Conservation (phyloP, 2,113 vertebrate genomes). For the Larimichthys polyactis region DNA sequence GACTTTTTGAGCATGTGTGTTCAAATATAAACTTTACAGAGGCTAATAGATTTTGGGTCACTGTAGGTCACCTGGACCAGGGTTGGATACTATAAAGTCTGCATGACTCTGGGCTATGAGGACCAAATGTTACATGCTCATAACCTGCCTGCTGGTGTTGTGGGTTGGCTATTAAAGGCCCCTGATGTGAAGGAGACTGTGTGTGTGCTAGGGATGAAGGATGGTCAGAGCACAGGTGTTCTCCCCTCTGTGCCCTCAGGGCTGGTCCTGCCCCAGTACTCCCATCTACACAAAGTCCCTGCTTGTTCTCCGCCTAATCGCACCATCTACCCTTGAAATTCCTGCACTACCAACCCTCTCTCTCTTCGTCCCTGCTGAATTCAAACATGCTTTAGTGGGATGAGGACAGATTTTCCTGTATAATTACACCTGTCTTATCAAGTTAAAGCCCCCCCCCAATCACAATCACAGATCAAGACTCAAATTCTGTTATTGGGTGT, state of each 20-base stretch:
- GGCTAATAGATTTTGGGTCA: background rate
- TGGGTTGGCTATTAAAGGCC: background rate
- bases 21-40: background rate
- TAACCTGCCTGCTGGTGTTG: background rate
- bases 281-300: constrained; percentile 76
- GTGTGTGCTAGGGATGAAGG: constrained; percentile 40
- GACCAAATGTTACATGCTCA: constrained; percentile 6
- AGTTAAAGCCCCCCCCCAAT: constrained; percentile 2
- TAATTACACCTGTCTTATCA: constrained; percentile 55
- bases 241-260: constrained; percentile 61
- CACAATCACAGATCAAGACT: background rate
- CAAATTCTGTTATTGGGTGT: background rate
- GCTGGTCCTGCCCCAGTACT: constrained; percentile 28
- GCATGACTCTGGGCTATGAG: background rate
- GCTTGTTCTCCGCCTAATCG: constrained; percentile 80
- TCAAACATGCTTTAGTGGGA: constrained; percentile 36
- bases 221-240: constrained; percentile 75
- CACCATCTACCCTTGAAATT: constrained; percentile 83
- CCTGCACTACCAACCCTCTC: constrained; percentile 57
- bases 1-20: constrained; percentile 8
- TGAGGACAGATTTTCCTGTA: constrained; percentile 38
- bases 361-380: constrained; percentile 39
- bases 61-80: background rate
- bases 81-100: background rate
- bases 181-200: constrained; percentile 32